Percentiles rank a stretch among this genome's conserved stretches.
Conservation (phyloP, 2,113 vertebrate genomes). For the Cynocephalus volans region DNA sequence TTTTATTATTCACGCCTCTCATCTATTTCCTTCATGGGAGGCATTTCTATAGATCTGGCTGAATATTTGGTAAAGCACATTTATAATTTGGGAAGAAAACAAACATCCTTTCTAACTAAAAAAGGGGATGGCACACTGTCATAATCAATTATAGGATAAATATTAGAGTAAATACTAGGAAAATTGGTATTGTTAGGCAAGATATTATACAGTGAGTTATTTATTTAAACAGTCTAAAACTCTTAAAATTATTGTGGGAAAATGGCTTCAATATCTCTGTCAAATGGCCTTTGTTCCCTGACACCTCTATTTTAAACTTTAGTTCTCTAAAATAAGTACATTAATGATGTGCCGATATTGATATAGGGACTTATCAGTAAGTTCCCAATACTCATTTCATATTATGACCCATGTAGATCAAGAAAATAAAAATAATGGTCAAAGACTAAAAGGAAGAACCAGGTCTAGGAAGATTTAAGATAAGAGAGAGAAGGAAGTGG, state of each 20-base stretch:
- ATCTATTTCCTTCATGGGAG: background rate
- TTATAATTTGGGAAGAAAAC: constrained; percentile 30
- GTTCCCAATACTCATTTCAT: background rate
- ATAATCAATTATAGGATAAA: constrained; percentile 16
- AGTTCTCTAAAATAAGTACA: background rate
- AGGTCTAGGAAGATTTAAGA: background rate
- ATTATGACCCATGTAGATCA: background rate
- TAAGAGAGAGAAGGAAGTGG: background rate
- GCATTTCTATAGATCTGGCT: background rate
- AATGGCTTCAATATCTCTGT: constrained; percentile 45
- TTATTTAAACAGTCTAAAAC: constrained; percentile 60
- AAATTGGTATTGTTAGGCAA: constrained; percentile 62
- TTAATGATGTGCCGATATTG: background rate
- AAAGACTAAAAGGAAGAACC: background rate
- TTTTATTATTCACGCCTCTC: constrained; percentile 35
- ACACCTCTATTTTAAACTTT: background rate
- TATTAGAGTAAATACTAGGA: constrained; percentile 45
- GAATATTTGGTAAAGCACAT: constrained; percentile 35
- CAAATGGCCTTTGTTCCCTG: background rate
- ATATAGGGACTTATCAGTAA: background rate
- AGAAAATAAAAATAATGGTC: background rate
- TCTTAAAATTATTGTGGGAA: constrained; percentile 53
- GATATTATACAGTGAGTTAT: constrained; percentile 45
- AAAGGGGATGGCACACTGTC: background rate
- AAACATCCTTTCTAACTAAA: constrained; percentile 36